Percentiles rank a stretch among this genome's conserved stretches.
Evolutionary conservation across 1,140 invertebrate genomes (phyloP).

Genomic region (Pomacea maculata): DNA sequence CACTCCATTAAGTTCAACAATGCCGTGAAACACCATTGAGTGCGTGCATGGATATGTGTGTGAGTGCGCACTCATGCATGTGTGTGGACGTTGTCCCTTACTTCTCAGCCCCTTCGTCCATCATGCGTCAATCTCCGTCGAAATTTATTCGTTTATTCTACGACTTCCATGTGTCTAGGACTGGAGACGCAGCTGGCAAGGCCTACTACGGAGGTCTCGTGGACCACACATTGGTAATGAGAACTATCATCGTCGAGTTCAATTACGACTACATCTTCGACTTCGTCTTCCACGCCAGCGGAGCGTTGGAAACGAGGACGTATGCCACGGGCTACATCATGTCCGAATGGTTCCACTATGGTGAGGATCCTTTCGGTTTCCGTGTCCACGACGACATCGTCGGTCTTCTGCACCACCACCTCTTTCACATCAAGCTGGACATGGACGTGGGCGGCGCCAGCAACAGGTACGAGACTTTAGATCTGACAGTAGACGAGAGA

Average conservation of each 20-base stretch:
- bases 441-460: slow-evolving; percentile 36
- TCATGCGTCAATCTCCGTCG: too few relatives aligned
- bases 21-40: too few relatives aligned
- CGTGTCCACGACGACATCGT: slow-evolving; percentile 25
- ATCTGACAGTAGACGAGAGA: slow-evolving; percentile 29
- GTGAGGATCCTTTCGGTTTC: slow-evolving; percentile 37
- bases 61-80: too few relatives aligned
- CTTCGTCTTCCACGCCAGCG: slow-evolving; percentile 53
- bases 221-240: slow-evolving; percentile 44
- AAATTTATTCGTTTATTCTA: slow-evolving; percentile 30
- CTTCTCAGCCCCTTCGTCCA: too few relatives aligned
- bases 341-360: slow-evolving; percentile 18
- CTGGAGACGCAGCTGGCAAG: slow-evolving; percentile 18
- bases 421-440: slow-evolving; percentile 50
- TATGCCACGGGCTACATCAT: slow-evolving; percentile 38
- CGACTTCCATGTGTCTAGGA: slow-evolving; percentile 22
- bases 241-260: slow-evolving; percentile 38
- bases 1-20: too few relatives aligned
- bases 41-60: too few relatives aligned
- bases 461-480: slow-evolving; percentile 43
- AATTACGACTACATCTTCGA: slow-evolving; percentile 59
- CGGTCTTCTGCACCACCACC: slow-evolving; percentile 38
- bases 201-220: slow-evolving; percentile 37
- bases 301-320: slow-evolving; percentile 43
- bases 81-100: too few relatives aligned